Evolutionary conservation across 2,888 invertebrate genomes (phyloP).

Genomic region (Brachypalpus laphriformis): DNA sequence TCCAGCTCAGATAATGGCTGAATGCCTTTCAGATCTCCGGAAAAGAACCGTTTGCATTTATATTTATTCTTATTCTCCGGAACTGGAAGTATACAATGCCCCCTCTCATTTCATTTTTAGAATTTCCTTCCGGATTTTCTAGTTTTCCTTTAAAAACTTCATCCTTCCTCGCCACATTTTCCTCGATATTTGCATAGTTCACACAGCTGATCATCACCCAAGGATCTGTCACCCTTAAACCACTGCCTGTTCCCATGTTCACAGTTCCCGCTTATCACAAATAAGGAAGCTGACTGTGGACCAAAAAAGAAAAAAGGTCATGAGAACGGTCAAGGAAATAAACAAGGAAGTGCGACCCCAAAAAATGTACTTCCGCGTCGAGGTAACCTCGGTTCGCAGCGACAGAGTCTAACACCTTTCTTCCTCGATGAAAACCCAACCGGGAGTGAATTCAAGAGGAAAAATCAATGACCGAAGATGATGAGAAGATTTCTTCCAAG

Average conservation of each 20-base stretch:
- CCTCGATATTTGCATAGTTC: conserved; percentile 44
- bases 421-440: background rate
- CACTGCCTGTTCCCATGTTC: conserved; percentile 33
- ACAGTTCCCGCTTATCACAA: conserved; percentile 47
- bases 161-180: background rate
- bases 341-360: conserved; percentile 71
- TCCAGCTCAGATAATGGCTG: no score
- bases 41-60: no score
- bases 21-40: no score
- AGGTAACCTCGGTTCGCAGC: conserved; percentile 4
- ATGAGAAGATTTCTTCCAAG: conserved; percentile 14
- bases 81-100: no score
- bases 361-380: conserved; percentile 45
- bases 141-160: conserved; percentile 10
- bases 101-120: background rate
- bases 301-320: conserved; percentile 58
- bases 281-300: conserved; percentile 53
- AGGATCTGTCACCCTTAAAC: conserved; percentile 25
- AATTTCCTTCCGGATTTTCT: conserved; percentile 50
- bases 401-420: conserved; percentile 35
- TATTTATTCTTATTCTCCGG: no score
- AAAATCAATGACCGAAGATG: conserved; percentile 48
- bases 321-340: conserved; percentile 64
- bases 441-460: conserved; percentile 27
- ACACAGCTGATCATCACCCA: conserved; percentile 23